Conservation (phyloP, 2,888 invertebrate species). For the Lysandra coridon region DNA sequence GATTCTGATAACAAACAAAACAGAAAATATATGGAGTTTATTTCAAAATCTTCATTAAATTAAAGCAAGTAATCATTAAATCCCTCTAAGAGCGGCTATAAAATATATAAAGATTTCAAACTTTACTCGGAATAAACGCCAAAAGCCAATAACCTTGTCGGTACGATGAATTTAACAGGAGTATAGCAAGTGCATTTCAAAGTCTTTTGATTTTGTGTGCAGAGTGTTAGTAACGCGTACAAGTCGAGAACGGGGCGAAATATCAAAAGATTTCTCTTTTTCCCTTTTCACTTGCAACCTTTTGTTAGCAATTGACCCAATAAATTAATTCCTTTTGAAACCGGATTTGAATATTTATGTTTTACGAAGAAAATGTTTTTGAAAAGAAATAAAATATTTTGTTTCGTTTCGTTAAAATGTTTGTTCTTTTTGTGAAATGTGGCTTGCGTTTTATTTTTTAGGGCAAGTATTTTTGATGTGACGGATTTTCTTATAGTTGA, state of each 20-base stretch:
- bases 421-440: not conserved
- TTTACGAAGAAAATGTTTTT: conserved; percentile 14
- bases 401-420: not conserved
- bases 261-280: conserved; percentile 9
- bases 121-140: not conserved
- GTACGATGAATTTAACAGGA: not conserved
- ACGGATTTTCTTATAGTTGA: too few relatives aligned
- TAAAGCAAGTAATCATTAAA: too few relatives aligned
- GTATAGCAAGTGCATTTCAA: not conserved
- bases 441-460: not conserved
- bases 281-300: conserved; percentile 24
- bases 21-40: too few relatives aligned
- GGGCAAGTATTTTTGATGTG: too few relatives aligned
- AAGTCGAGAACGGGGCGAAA: not conserved
- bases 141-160: not conserved
- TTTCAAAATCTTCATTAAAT: too few relatives aligned
- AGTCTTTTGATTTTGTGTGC: conserved; percentile 20
- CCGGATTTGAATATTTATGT: conserved; percentile 21
- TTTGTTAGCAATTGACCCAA: conserved; percentile 28
- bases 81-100: too few relatives aligned
- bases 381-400: conserved; percentile 1
- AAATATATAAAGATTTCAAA: not conserved
- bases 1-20: too few relatives aligned
- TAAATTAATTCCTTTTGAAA: conserved; percentile 28
- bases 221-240: conserved; percentile 6